Percentiles rank a stretch among this genome's conserved stretches.
phyloP scores from a whole-genome alignment of 2,113 vertebrate species.

The Ictalurus punctatus region DNA sequence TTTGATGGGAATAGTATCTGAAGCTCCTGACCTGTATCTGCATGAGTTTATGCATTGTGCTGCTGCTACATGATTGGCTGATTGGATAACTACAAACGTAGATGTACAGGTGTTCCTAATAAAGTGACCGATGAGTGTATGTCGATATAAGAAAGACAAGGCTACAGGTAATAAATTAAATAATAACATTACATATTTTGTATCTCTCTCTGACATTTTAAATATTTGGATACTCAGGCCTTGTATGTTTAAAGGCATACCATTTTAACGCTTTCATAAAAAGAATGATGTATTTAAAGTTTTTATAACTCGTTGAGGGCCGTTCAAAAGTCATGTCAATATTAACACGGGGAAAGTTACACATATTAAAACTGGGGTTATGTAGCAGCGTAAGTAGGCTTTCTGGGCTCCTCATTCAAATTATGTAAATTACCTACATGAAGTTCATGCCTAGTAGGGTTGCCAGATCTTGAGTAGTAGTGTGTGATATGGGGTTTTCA shows the following conservation, averaged over 20 bases:
- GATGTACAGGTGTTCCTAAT: too few relatives aligned
- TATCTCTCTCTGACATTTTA: background rate
- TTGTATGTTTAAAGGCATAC: background rate
- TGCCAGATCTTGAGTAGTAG: background rate
- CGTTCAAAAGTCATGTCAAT: background rate
- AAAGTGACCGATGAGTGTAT: too few relatives aligned
- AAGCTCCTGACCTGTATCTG: background rate
- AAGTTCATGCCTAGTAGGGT: background rate
- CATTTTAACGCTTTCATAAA: background rate
- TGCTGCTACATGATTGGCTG: too few relatives aligned
- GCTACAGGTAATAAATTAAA: too few relatives aligned
- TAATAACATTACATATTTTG: background rate
- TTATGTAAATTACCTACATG: background rate
- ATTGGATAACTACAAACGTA: too few relatives aligned
- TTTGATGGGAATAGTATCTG: background rate
- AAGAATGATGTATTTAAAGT: background rate
- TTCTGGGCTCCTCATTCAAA: background rate
- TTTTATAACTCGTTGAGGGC: background rate
- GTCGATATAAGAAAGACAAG: too few relatives aligned
- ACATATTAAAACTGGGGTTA: background rate
- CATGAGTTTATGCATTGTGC: too few relatives aligned
- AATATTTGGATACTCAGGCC: background rate
- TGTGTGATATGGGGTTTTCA: background rate
- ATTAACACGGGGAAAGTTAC: background rate
- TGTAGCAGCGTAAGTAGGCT: background rate